Percentiles rank a stretch among this genome's conserved stretches.
Conservation (phyloP, 2,113 vertebrate species). For the Mesoclemmys tuberculata region DNA sequence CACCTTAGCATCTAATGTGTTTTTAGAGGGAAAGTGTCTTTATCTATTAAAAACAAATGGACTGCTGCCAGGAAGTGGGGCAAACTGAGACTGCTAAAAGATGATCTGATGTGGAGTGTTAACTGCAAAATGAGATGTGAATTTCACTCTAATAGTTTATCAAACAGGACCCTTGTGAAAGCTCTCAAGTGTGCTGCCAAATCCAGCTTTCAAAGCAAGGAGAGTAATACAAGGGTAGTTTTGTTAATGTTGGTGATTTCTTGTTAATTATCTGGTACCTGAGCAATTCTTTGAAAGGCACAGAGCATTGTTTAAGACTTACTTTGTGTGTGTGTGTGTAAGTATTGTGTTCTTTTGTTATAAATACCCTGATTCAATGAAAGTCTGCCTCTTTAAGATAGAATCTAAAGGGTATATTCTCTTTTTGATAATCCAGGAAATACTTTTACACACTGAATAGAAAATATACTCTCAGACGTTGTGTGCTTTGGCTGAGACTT, state of each 20-base stretch:
- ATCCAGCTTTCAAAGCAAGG: conserved; percentile 13
- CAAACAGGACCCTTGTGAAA: conserved; percentile 40
- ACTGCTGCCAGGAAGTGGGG: conserved; percentile 1
- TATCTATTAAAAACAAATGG: conserved; percentile 56
- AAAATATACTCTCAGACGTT: background rate
- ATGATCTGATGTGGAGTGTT: conserved; percentile 45
- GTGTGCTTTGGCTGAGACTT: background rate
- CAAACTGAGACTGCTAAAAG: conserved; percentile 35
- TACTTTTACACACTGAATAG: background rate
- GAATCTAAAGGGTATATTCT: background rate
- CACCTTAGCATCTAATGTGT: background rate
- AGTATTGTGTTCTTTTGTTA: background rate
- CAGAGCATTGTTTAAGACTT: background rate
- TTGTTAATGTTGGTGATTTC: conserved; percentile 9
- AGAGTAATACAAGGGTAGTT: background rate
- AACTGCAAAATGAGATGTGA: conserved; percentile 58
- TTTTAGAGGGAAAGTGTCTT: conserved; percentile 18
- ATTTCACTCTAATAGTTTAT: conserved; percentile 54
- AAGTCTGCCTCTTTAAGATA: background rate
- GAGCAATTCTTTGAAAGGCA: background rate
- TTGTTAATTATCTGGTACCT: conserved; percentile 13
- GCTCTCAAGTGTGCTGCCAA: conserved; percentile 27
- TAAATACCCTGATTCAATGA: background rate
- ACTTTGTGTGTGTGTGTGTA: background rate
- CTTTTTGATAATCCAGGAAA: conserved; percentile 4